A percentile compares a stretch with the other conserved stretches of the same genome.
phyloP scores from a whole-genome alignment of 2,797 vertebrate species.

The Setipinna tenuifilis region DNA sequence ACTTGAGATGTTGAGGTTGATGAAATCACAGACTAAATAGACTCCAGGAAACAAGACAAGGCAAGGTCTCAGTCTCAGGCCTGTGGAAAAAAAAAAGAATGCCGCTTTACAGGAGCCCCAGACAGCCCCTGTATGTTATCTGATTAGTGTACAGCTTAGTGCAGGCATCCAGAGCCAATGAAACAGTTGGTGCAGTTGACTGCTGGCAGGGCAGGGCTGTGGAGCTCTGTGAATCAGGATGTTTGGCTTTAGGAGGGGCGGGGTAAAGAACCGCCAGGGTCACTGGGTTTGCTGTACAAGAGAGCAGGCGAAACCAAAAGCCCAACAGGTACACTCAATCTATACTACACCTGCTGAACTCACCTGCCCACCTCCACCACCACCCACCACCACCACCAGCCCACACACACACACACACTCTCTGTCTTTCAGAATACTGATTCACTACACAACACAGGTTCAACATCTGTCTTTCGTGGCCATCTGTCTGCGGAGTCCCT shows the following conservation, averaged over 20 bases:
- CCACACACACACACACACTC: background rate
- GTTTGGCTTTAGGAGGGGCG: background rate
- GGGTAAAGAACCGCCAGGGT: background rate
- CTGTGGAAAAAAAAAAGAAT: background rate
- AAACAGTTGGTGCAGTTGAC: background rate
- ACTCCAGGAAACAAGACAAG: background rate
- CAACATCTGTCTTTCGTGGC: too few species aligned
- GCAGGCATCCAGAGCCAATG: background rate
- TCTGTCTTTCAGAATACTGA: too few species aligned
- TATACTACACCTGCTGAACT: background rate
- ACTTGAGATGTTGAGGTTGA: background rate
- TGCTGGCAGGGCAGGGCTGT: background rate
- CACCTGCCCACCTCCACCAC: background rate
- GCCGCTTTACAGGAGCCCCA: background rate
- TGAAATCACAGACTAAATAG: conserved; percentile 13
- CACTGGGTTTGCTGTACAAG: background rate
- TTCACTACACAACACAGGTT: too few species aligned
- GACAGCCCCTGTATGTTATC: background rate
- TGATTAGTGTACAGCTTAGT: background rate
- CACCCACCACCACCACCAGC: too few species aligned
- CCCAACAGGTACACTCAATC: background rate
- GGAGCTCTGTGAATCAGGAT: background rate
- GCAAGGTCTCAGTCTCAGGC: background rate
- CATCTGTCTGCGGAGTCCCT: too few species aligned
- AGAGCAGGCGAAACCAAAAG: background rate